Evolutionary conservation across 2,113 vertebrate genomes (phyloP).

Genomic region (Ageneiosus marmoratus): DNA sequence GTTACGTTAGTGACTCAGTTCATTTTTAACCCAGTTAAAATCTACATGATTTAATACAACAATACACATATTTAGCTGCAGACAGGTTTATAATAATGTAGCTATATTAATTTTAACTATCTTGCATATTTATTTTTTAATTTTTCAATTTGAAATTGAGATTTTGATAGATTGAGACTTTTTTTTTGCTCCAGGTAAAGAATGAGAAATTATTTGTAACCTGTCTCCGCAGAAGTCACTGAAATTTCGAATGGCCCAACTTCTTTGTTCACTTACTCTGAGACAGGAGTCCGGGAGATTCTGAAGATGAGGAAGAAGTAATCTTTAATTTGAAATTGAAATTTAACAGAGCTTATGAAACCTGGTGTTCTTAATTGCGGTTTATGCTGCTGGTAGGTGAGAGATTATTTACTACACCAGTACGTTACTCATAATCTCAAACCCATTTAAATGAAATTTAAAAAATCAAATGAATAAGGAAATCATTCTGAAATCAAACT

Average conservation of each 20-base stretch:
- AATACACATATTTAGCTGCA: background rate
- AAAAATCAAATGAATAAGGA: background rate
- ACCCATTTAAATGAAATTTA: background rate
- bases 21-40: background rate
- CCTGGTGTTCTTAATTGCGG: constrained; percentile 4
- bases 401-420: background rate
- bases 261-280: background rate
- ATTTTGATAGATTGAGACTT: background rate
- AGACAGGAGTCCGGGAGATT: background rate
- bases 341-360: constrained; percentile 12
- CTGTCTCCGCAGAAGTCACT: background rate
- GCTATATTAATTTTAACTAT: background rate
- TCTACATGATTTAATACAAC: background rate
- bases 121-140: background rate
- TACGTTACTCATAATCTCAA: background rate
- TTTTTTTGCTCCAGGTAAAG: background rate
- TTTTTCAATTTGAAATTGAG: background rate
- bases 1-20: background rate
- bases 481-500: too few species aligned
- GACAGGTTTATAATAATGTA: background rate
- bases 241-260: background rate
- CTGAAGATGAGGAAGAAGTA: background rate
- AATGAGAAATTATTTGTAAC: background rate
- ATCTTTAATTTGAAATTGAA: background rate
- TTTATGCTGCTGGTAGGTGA: background rate